Conservation (phyloP, 2,113 vertebrate genomes). For the Gnathonemus longibarbis region DNA sequence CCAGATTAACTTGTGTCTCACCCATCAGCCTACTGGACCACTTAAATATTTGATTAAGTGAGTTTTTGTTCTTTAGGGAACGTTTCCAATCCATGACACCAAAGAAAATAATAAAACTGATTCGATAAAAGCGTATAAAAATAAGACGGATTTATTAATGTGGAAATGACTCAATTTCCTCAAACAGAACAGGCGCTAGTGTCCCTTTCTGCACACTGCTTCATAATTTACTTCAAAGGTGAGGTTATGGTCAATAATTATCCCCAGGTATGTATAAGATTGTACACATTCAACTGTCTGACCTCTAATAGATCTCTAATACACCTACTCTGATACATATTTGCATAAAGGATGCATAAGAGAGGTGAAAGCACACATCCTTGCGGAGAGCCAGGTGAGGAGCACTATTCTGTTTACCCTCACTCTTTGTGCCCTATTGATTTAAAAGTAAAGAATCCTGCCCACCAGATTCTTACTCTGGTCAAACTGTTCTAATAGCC, state of each 20-base stretch:
- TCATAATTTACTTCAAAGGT: neutral
- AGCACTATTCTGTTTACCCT: neutral
- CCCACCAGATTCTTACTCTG: neutral
- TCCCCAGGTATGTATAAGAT: too few relatives aligned
- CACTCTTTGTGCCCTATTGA: neutral
- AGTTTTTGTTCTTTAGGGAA: neutral
- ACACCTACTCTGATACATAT: neutral
- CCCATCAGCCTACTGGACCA: too few relatives aligned
- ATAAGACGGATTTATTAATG: neutral
- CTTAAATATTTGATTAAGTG: neutral
- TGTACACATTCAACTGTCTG: slow-evolving; percentile 8
- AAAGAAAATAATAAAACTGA: slow-evolving; percentile 1
- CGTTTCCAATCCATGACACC: neutral
- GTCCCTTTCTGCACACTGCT: neutral
- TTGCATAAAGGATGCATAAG: neutral
- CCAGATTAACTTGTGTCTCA: too few relatives aligned
- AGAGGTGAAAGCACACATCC: neutral
- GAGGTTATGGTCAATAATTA: too few relatives aligned
- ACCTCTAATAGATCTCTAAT: neutral
- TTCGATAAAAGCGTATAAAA: neutral
- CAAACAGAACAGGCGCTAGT: neutral
- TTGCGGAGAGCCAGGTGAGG: neutral
- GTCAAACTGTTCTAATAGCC: neutral
- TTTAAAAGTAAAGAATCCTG: neutral
- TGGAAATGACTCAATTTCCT: neutral